Conservation (phyloP, 1,140 invertebrate species). For the Lamellibrachia luymesi region DNA sequence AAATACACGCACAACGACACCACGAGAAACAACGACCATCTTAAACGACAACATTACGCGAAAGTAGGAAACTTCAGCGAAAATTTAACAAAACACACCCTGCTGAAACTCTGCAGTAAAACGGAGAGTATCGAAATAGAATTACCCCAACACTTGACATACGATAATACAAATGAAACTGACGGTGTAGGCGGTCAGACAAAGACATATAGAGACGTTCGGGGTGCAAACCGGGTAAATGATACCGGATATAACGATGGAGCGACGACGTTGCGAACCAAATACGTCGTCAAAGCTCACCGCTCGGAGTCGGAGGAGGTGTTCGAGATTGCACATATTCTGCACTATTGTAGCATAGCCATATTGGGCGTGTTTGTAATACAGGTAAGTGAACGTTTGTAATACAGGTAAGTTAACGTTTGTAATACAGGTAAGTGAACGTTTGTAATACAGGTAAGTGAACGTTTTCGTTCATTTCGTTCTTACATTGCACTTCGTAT, state of each 20-base stretch:
- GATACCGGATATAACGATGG: not conserved
- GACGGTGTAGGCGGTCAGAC: not conserved
- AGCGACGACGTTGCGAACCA: not conserved
- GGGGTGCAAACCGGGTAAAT: not conserved
- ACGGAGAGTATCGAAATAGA: not conserved
- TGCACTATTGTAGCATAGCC: conserved; percentile 26
- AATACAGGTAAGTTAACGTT: no score
- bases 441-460: no score
- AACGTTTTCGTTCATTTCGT: not conserved
- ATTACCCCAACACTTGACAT: not conserved
- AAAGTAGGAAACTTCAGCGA: not conserved
- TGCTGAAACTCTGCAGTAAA: not conserved
- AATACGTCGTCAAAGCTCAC: not conserved
- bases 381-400: conserved; percentile 28
- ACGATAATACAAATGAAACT: not conserved
- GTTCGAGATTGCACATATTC: conserved; percentile 27
- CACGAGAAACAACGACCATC: not conserved
- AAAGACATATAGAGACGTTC: not conserved
- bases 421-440: conserved; percentile 18
- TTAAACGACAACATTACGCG: not conserved
- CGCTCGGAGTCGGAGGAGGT: conserved; percentile 14
- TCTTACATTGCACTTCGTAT: not conserved
- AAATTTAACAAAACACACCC: not conserved
- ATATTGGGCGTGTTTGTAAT: conserved; percentile 27
- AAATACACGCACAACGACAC: not conserved